phyloP scores from a whole-genome alignment of 2,888 invertebrate genomes.

The Geotrupes spiniger region DNA sequence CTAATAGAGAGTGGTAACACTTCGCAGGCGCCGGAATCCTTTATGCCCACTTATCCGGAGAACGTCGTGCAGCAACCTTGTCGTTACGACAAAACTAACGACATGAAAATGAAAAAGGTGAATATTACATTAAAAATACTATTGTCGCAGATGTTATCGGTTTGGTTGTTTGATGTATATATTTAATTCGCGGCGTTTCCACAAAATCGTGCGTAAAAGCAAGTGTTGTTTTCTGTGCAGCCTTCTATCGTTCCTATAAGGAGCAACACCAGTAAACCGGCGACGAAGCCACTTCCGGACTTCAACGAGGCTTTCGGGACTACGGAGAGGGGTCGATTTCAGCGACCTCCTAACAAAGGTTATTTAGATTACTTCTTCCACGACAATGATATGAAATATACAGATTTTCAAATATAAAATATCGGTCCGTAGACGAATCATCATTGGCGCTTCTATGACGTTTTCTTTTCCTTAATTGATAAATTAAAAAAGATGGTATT shows the following conservation, averaged over 20 bases:
- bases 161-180: background rate
- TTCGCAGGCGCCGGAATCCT: slow-evolving; percentile 10
- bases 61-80: slow-evolving; percentile 10
- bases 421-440: too few species aligned
- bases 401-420: slow-evolving; percentile 40
- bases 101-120: slow-evolving; percentile 40
- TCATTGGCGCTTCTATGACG: background rate
- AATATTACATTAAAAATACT: too few species aligned
- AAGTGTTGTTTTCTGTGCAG: slow-evolving; percentile 1
- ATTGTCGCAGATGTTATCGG: too few species aligned
- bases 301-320: slow-evolving; percentile 85
- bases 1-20: slow-evolving; percentile 14
- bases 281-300: slow-evolving; percentile 63
- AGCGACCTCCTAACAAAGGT: slow-evolving; percentile 46
- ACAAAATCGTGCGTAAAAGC: too few species aligned
- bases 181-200: background rate
- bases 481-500: too few species aligned
- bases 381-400: slow-evolving; percentile 37
- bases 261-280: slow-evolving; percentile 24
- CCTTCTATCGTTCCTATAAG: background rate
- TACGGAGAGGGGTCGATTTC: slow-evolving; percentile 80
- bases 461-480: background rate
- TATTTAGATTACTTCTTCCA: slow-evolving; percentile 41
- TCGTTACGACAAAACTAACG: slow-evolving; percentile 30
- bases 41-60: slow-evolving; percentile 12